Evolutionary conservation across 2,113 vertebrate species (phyloP).

Genomic region (Onychorhynchus coronatus): DNA sequence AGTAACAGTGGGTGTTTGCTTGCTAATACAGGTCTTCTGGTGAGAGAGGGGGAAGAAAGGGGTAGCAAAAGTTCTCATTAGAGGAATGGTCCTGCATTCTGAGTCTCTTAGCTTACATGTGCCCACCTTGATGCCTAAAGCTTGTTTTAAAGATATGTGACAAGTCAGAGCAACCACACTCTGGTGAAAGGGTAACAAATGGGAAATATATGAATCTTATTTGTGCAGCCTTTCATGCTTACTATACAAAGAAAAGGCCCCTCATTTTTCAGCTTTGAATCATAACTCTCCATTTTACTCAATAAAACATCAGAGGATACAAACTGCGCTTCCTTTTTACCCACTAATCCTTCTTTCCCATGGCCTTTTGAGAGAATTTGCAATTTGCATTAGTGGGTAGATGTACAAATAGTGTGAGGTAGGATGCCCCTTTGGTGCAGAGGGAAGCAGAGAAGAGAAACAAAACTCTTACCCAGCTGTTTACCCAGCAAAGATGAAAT

Average conservation of each 20-base stretch:
- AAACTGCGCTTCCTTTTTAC: background rate
- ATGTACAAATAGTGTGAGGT: background rate
- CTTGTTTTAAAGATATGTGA: background rate
- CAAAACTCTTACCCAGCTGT: background rate
- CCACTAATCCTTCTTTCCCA: background rate
- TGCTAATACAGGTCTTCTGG: background rate
- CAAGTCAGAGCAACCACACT: background rate
- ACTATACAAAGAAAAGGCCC: background rate
- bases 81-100: background rate
- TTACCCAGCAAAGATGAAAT: background rate
- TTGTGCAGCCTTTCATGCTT: background rate
- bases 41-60: background rate
- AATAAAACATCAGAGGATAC: too few species aligned
- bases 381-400: background rate
- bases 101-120: background rate
- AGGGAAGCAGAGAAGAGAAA: background rate
- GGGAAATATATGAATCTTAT: background rate
- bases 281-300: too few species aligned
- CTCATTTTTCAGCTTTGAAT: background rate
- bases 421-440: background rate
- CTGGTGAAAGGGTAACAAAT: background rate
- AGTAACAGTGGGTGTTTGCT: accelerated
- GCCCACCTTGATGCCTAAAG: background rate
- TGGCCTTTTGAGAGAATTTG: background rate
- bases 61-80: background rate